phyloP scores from a whole-genome alignment of 2,113 vertebrate species.

The Peromyscus leucopus region DNA sequence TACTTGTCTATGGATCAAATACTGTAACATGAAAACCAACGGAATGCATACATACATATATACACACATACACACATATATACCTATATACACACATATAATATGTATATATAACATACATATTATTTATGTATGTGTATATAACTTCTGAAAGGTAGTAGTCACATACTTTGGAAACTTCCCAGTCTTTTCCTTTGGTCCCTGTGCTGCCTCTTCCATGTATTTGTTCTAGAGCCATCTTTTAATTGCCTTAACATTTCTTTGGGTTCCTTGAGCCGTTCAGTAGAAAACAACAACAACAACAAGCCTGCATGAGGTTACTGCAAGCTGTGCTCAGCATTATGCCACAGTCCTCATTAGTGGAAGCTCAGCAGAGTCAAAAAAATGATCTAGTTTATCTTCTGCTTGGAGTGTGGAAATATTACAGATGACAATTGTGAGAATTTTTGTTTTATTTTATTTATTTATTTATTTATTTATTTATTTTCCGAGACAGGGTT shows the following conservation, averaged over 20 bases:
- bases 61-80: too few relatives aligned
- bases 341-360: constrained; percentile 27
- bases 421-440: not conserved
- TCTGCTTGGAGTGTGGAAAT: constrained; percentile 17
- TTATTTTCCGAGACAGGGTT: too few relatives aligned
- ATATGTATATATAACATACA: too few relatives aligned
- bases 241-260: not conserved
- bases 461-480: too few relatives aligned
- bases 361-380: not conserved
- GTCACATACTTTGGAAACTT: not conserved
- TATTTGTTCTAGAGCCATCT: not conserved
- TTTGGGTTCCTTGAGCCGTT: not conserved
- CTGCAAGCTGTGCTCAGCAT: not conserved
- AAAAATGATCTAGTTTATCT: constrained; percentile 30
- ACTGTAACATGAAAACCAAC: not conserved
- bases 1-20: not conserved
- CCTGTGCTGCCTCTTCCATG: not conserved
- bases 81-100: not conserved
- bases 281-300: not conserved
- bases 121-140: not conserved
- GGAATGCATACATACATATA: not conserved
- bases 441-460: not conserved
- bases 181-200: not conserved
- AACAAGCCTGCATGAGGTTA: not conserved
- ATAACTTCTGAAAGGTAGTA: not conserved